Percentiles rank a stretch among this genome's conserved stretches.
Evolutionary conservation across 2,113 vertebrate species (phyloP).

Genomic region (human (Homo sapiens)): GRCh38 chr19:38671501-38672000

Average conservation of each 20-base stretch:
- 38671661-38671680: background rate
- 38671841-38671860: constrained; percentile 35
- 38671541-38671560: background rate
- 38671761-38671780: background rate
- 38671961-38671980: constrained; percentile 60
- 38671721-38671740: background rate
- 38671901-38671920: constrained; percentile 69
- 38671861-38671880: constrained; percentile 71
- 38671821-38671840: constrained; percentile 62
- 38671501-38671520: background rate
- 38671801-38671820: constrained; percentile 40
- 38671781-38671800: constrained; percentile 67
- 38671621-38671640: background rate
- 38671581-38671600: background rate
- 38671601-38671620: background rate
- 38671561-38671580: background rate
- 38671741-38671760: background rate
- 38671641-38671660: background rate
- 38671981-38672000: constrained; percentile 29
- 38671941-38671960: constrained; percentile 70
- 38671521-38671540: background rate
- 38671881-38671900: constrained; percentile 69
- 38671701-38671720: background rate
- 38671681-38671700: background rate
- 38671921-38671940: constrained; percentile 75